phyloP scores from a whole-genome alignment of 2,113 vertebrate genomes.

The Anseranas semipalmata region DNA sequence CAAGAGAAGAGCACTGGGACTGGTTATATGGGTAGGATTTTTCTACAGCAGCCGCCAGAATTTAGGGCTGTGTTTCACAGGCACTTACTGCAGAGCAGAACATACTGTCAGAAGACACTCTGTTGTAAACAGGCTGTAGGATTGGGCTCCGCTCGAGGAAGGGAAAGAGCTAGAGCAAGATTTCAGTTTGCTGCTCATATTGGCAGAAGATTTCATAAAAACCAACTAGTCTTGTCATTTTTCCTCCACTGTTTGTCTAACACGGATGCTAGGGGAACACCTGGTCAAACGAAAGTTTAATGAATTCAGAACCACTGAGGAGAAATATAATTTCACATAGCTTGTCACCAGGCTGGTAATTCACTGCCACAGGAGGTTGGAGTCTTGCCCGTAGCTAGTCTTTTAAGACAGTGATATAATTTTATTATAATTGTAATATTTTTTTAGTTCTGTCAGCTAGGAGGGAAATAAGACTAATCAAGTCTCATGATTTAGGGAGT shows the following conservation, averaged over 20 bases:
- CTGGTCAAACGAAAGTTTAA: background rate
- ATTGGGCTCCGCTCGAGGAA: background rate
- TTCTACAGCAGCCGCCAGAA: background rate
- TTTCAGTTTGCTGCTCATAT: background rate
- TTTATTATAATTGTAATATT: slow-evolving; percentile 25
- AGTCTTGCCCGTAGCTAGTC: background rate
- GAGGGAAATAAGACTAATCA: slow-evolving; percentile 13
- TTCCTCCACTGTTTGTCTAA: background rate
- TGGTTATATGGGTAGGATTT: background rate
- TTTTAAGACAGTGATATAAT: slow-evolving; percentile 17
- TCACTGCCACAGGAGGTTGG: background rate
- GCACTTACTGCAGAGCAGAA: background rate
- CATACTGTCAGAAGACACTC: background rate
- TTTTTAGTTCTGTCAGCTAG: background rate
- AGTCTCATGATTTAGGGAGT: background rate
- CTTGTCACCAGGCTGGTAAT: background rate
- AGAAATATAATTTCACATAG: background rate
- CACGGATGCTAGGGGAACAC: background rate
- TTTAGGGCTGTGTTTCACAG: background rate
- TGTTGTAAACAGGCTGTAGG: background rate
- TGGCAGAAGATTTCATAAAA: background rate
- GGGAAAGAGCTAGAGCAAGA: background rate
- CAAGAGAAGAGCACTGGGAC: background rate
- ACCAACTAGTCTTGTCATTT: background rate
- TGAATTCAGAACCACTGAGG: background rate